These are phyloP conservation scores for Philaethria dido DNA, from an alignment of 2,888 invertebrate genomes.

Conservation along the genomic window DNA sequence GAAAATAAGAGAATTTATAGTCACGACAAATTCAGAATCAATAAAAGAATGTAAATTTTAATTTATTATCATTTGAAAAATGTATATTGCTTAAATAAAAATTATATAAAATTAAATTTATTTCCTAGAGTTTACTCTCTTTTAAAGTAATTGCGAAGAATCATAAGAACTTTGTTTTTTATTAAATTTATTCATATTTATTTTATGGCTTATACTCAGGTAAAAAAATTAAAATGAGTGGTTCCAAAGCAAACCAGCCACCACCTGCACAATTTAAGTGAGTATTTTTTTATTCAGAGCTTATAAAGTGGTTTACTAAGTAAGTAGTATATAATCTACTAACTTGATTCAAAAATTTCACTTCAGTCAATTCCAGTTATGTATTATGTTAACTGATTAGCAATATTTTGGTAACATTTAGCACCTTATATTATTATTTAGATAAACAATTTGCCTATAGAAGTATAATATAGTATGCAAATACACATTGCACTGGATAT, in stretches of 20 bases:
- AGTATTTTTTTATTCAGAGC: conserved; percentile 40
- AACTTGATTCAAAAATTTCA: not conserved
- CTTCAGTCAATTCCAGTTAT: not conserved
- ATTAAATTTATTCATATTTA: conserved; percentile 15
- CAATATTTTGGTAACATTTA: not conserved
- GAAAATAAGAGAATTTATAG: not conserved
- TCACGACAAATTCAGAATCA: not conserved
- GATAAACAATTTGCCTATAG: not conserved
- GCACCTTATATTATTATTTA: not conserved
- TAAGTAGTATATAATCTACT: not conserved
- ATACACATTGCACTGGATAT: not conserved
- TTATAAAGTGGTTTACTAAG: not conserved
- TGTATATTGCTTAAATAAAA: not conserved
- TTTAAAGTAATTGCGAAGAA: not conserved
- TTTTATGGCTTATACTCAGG: conserved; percentile 29
- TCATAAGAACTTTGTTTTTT: not conserved
- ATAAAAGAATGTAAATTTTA: not conserved
- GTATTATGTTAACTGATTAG: not conserved
- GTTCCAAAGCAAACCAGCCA: conserved; percentile 40
- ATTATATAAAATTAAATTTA: too few relatives aligned
- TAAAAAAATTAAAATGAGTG: conserved; percentile 46
- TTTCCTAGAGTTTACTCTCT: too few relatives aligned
- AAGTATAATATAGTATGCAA: not conserved
- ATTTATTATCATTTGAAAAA: too few relatives aligned
- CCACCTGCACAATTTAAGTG: conserved; percentile 53